Evolutionary conservation across 2,888 invertebrate species (phyloP).

Genomic region (Chloromyia formosa): DNA sequence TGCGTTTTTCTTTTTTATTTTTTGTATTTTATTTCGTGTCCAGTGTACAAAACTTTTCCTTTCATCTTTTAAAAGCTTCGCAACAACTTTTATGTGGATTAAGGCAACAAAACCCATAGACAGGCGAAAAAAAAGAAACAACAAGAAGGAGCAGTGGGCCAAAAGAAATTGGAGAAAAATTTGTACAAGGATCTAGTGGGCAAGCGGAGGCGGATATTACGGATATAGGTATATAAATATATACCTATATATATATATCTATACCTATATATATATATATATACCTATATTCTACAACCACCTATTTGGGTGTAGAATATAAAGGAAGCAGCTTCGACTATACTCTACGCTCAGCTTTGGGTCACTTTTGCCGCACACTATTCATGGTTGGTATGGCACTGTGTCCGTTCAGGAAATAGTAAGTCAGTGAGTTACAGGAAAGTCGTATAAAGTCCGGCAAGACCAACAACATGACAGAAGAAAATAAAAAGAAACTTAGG

Average conservation of each 20-base stretch:
- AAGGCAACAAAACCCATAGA: neutral
- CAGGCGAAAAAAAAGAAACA: neutral
- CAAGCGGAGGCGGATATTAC: too few species aligned
- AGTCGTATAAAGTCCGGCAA: neutral
- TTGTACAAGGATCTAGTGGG: too few species aligned
- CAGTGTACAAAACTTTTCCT: constrained; percentile 32
- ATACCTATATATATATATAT: too few species aligned
- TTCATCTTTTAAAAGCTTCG: constrained; percentile 41
- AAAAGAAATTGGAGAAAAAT: too few species aligned
- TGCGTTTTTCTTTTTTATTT: too few species aligned
- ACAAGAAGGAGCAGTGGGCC: neutral
- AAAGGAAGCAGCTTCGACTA: neutral
- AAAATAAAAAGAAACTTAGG: neutral
- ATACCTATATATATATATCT: too few species aligned
- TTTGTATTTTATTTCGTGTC: neutral
- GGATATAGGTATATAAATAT: too few species aligned
- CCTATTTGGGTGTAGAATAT: too few species aligned
- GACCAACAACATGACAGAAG: neutral
- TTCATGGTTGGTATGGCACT: neutral
- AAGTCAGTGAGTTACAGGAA: constrained; percentile 4
- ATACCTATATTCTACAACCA: too few species aligned
- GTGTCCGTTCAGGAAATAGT: constrained; percentile 4
- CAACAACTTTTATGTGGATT: neutral
- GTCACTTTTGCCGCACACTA: neutral
- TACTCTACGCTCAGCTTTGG: neutral